Evolutionary conservation across 2,797 vertebrate genomes (phyloP).

Genomic region (Syngnathus acus): DNA sequence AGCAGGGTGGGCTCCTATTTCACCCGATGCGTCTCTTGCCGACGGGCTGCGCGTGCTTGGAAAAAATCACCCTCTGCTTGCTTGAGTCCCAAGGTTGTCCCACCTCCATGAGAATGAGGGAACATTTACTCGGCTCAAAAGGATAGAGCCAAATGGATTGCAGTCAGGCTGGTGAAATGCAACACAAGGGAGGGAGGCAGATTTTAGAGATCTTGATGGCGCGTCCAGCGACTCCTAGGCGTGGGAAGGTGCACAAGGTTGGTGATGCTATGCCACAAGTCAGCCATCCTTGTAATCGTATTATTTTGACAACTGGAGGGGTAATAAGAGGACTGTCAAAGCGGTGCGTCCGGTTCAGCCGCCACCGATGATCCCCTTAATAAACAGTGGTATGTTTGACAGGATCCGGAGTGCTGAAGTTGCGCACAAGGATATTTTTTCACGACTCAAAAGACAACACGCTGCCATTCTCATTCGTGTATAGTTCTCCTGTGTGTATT

Average conservation of each 20-base stretch:
- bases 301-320: neutral
- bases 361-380: conserved; percentile 24
- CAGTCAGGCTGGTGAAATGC: conserved; percentile 1
- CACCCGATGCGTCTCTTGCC: conserved; percentile 68
- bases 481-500: neutral
- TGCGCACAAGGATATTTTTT: conserved; percentile 40
- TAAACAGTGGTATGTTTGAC: conserved; percentile 34
- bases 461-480: neutral
- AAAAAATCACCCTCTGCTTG: conserved; percentile 59
- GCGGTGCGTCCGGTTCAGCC: conserved; percentile 23
- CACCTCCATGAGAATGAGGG: conserved; percentile 66
- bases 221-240: conserved; percentile 37
- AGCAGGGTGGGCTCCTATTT: conserved; percentile 55
- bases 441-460: conserved; percentile 12
- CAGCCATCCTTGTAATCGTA: conserved; percentile 39
- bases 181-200: conserved; percentile 14
- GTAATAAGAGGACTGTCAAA: conserved; percentile 2
- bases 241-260: conserved; percentile 31
- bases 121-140: conserved; percentile 45
- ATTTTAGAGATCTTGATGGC: conserved; percentile 33
- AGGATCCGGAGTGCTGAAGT: conserved; percentile 31
- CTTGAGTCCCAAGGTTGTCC: conserved; percentile 59
- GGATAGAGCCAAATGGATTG: conserved; percentile 6
- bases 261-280: conserved; percentile 31
- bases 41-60: conserved; percentile 64